Evolutionary conservation across 2,888 invertebrate species (phyloP).

Genomic region (Exephanes ischioxanthus): DNA sequence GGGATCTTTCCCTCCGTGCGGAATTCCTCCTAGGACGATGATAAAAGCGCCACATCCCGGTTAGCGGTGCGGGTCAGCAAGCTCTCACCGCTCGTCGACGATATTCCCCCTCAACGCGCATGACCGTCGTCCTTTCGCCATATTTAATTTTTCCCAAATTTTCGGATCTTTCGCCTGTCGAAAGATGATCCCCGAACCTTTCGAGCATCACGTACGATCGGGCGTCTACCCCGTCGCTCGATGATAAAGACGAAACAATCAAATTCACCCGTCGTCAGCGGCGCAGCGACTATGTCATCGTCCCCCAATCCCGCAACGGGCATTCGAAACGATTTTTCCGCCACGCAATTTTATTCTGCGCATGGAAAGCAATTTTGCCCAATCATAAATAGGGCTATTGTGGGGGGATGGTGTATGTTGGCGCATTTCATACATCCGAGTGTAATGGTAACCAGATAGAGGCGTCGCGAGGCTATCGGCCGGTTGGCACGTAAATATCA

Average conservation of each 20-base stretch:
- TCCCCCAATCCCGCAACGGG: conserved; percentile 34
- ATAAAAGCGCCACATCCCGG: conserved; percentile 52
- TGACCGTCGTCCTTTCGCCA: conserved; percentile 77
- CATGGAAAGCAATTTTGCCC: conserved; percentile 85
- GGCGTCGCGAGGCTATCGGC: conserved; percentile 84
- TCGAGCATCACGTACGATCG: neutral
- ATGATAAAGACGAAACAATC: neutral
- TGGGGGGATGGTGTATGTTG: conserved; percentile 84
- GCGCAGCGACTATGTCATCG: neutral
- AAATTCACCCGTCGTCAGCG: conserved; percentile 21
- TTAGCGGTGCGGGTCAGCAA: conserved; percentile 60
- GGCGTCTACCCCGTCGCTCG: neutral
- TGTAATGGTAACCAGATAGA: conserved; percentile 85
- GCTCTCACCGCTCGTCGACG: conserved; percentile 26
- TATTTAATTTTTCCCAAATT: conserved; percentile 82
- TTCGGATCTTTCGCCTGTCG: conserved; percentile 67
- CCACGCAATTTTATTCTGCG: conserved; percentile 85
- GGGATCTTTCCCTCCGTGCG: conserved; percentile 14
- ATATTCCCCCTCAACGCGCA: conserved; percentile 72
- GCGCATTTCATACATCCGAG: conserved; percentile 85
- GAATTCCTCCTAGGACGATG: conserved; percentile 17
- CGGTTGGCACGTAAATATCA: conserved; percentile 83
- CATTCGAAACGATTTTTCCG: conserved; percentile 83
- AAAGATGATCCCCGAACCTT: conserved; percentile 31
- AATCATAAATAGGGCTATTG: conserved; percentile 85